Evolutionary conservation across 30 jellyfish, hydroid and myxozoan species (phyloP).

Genomic region (Hydractinia echinata): DNA sequence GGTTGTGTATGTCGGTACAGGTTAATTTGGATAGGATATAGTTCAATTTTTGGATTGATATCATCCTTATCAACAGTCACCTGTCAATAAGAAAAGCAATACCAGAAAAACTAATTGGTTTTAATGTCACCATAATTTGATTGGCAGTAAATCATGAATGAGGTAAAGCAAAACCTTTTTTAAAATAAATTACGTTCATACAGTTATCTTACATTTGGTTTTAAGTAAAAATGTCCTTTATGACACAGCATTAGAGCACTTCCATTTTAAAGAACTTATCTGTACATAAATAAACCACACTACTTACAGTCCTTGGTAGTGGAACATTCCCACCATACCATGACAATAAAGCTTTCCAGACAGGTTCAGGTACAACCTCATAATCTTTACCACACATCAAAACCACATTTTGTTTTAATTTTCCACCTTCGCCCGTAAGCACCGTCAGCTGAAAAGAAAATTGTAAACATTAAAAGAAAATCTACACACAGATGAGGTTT

Average conservation of each 20-base stretch:
- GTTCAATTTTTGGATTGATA: constrained; percentile 47
- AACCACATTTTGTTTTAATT: constrained; percentile 36
- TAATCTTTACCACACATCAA: constrained; percentile 57
- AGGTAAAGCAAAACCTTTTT: not conserved
- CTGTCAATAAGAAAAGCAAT: constrained; percentile 12
- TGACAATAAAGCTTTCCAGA: constrained; percentile 74
- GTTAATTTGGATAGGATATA: constrained; percentile 75
- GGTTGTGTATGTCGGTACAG: constrained; percentile 77
- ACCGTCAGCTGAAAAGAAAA: constrained; percentile 30
- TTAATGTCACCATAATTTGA: too few species aligned
- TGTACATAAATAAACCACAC: not conserved
- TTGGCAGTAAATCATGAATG: too few species aligned
- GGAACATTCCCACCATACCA: constrained; percentile 89
- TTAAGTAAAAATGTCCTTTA: too few species aligned
- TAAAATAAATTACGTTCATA: too few species aligned
- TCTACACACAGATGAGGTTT: not conserved
- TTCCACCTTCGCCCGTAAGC: constrained; percentile 95
- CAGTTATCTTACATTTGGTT: too few species aligned
- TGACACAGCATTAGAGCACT: too few species aligned
- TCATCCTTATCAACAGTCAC: constrained; percentile 41
- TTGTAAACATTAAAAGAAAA: not conserved
- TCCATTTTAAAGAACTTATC: too few species aligned
- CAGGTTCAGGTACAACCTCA: constrained; percentile 81
- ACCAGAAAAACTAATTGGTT: not conserved
- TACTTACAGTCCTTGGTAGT: constrained; percentile 77